Conservation (phyloP, 2,797 vertebrate genomes). For the Coracias cyanogaster region DNA sequence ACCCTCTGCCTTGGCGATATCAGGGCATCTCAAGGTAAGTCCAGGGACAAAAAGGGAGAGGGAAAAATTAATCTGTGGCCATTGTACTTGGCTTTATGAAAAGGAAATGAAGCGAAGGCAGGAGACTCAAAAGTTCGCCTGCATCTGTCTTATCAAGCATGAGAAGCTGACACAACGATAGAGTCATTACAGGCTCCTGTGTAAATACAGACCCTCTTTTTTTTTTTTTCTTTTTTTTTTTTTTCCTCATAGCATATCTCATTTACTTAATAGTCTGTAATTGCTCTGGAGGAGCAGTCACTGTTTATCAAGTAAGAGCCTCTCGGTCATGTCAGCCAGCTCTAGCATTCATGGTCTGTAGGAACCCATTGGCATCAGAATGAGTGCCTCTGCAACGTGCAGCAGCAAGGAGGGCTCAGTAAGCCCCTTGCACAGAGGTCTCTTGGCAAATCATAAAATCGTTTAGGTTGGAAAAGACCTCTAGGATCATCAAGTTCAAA, state of each 20-base stretch:
- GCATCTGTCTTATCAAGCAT: neutral
- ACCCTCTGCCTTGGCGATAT: neutral
- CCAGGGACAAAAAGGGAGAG: neutral
- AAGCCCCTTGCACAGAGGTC: neutral
- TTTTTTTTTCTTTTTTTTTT: neutral
- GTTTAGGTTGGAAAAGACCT: no score
- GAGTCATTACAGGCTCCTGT: neutral
- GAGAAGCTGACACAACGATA: neutral
- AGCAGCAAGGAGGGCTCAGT: neutral
- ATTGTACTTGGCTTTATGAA: neutral
- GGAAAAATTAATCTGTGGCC: neutral
- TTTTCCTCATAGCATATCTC: neutral
- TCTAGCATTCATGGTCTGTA: neutral
- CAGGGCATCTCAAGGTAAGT: neutral
- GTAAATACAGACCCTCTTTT: neutral
- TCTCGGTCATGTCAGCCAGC: neutral
- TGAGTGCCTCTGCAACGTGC: neutral
- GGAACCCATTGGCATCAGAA: neutral
- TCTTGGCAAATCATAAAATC: neutral
- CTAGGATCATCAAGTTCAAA: neutral
- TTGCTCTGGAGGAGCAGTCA: conserved; percentile 13
- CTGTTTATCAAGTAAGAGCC: neutral
- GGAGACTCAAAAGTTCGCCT: neutral
- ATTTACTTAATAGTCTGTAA: conserved; percentile 39
- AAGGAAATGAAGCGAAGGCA: conserved; percentile 10